phyloP scores from a whole-genome alignment of 2,888 invertebrate genomes.

The Drosophila helvetica region DNA sequence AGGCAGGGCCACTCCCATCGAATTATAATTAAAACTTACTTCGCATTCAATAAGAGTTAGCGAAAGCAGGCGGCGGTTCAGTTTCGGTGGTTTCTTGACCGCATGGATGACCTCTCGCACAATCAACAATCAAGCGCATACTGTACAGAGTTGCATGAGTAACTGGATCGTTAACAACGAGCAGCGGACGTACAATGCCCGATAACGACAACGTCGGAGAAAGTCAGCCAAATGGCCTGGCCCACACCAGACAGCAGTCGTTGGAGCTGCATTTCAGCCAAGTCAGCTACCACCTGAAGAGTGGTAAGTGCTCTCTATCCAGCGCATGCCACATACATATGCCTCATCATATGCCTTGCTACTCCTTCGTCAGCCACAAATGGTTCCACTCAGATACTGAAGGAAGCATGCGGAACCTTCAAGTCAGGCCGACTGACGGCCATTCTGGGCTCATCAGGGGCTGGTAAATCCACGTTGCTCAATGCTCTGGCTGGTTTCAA shows the following conservation, averaged over 20 bases:
- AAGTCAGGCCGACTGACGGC: conserved; percentile 87
- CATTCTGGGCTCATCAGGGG: conserved; percentile 89
- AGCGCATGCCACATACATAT: neutral
- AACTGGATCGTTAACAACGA: conserved; percentile 19
- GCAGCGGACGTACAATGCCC: conserved; percentile 44
- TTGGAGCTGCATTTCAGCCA: conserved; percentile 71
- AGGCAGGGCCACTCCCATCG: neutral
- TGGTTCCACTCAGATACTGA: conserved; percentile 83
- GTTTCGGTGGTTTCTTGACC: conserved; percentile 22
- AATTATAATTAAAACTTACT: conserved; percentile 2
- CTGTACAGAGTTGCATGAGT: neutral
- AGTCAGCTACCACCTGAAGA: conserved; percentile 69
- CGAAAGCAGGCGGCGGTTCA: neutral
- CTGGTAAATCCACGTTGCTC: conserved; percentile 91
- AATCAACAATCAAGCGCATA: neutral
- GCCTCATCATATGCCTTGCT: too few relatives aligned
- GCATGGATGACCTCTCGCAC: conserved; percentile 4
- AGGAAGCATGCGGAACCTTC: conserved; percentile 86
- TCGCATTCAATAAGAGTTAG: conserved; percentile 14
- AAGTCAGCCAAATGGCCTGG: conserved; percentile 28
- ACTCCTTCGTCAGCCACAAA: conserved; percentile 6
- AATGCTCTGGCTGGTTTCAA: conserved; percentile 90
- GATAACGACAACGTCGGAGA: conserved; percentile 54
- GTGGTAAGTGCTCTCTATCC: conserved; percentile 47
- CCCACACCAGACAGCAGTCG: conserved; percentile 23